These are phyloP conservation scores for Synanthedon andrenaeformis DNA, from an alignment of 2,888 invertebrate species.

Conservation along the genomic window DNA sequence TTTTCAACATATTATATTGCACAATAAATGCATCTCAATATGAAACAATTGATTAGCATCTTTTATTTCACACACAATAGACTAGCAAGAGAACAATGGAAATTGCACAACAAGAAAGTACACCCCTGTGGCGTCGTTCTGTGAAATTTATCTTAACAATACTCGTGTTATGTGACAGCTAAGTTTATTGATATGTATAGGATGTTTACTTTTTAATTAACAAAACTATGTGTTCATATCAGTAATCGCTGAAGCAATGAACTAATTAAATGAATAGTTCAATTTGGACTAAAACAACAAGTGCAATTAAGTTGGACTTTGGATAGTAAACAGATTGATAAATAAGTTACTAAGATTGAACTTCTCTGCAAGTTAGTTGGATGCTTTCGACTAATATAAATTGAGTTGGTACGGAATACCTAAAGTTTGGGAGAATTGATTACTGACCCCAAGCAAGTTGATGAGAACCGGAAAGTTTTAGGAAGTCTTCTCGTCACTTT, in stretches of 20 bases:
- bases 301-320: slow-evolving; percentile 22
- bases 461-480: neutral
- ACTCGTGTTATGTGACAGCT: too few species aligned
- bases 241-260: too few species aligned
- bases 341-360: slow-evolving; percentile 30
- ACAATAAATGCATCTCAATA: slow-evolving; percentile 10
- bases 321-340: slow-evolving; percentile 19
- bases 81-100: slow-evolving; percentile 13
- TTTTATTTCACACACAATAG: slow-evolving; percentile 12
- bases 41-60: slow-evolving; percentile 7
- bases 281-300: slow-evolving; percentile 18
- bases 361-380: slow-evolving; percentile 25
- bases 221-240: too few species aligned
- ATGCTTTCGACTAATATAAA: slow-evolving; percentile 12
- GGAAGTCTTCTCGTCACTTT: too few species aligned
- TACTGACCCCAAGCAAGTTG: neutral
- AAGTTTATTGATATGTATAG: too few species aligned
- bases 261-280: too few species aligned
- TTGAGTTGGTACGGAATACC: slow-evolving; percentile 27
- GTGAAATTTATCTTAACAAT: slow-evolving; percentile 11
- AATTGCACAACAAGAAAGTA: slow-evolving; percentile 17
- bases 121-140: slow-evolving; percentile 14
- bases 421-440: slow-evolving; percentile 27
- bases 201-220: too few species aligned
- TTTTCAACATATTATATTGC: neutral